Evolutionary conservation across 2,888 invertebrate species (phyloP), one percentile per base, ranked within the genome.

Genomic region (Polydrusus tereticollis): DNA sequence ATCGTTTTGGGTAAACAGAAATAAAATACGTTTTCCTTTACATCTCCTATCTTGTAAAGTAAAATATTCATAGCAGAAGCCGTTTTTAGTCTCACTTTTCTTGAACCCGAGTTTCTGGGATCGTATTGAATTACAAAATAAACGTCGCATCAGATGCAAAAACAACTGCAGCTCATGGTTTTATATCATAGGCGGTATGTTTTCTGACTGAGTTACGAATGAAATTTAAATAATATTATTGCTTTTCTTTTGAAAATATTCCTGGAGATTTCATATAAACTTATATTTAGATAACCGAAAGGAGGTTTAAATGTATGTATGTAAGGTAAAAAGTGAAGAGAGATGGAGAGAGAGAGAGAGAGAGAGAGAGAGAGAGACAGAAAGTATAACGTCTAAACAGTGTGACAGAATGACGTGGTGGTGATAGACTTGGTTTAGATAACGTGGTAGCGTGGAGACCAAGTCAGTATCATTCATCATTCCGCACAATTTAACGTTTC

Each of bases 91-190:
- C 29, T 29, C 52, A 52, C 26, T 52, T 52, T 52, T 52, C 14
- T 29, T 16, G 29, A 52, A 52, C 52, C 14, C 16, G 23, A 52
- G 26, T 29, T n/a, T 16, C 23, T 16, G 52, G 10, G 26, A 50
- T 50, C 23, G 29, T 29, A 52, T 52, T 52, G 26, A 52, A 52
- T 52, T 52, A 52, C 52, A 52, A 52, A 52, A 52, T 52, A 52
- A 52, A 52, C 29, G 29, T 52, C 52, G 52, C 52, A 29, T 52
- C 52, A 52, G 5, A 52, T 52, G 52, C 52, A 52, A 52, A 52
- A 52, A 52, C 29, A 29, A 52, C 52, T 52, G 52, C 52, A 52
- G 52, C 52, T 29, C 20, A 47, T 47, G 45, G 12, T 26, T 52
- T 52, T 52, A 52, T 16, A 6, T 52, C 16, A 52, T 52, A 52